Conservation (phyloP, 2,888 invertebrate genomes). For the Thymelicus acteon region DNA sequence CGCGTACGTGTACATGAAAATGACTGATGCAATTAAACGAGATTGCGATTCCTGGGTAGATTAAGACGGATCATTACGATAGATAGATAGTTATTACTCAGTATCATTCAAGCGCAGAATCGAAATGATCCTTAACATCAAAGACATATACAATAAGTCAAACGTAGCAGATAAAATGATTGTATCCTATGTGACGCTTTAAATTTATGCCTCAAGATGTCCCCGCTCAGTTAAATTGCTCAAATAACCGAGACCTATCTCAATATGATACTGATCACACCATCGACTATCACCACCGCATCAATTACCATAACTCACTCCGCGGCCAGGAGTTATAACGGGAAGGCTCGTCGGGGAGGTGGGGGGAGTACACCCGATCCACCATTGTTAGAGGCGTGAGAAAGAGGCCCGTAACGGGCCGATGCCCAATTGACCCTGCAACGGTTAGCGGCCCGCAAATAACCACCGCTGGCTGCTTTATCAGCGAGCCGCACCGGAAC, state of each 20-base stretch:
- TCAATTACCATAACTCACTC: slow-evolving; percentile 24
- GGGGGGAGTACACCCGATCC: slow-evolving; percentile 20
- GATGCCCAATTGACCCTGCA: slow-evolving; percentile 50
- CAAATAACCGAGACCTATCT: slow-evolving; percentile 1
- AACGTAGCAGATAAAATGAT: too few species aligned
- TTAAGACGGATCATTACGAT: too few species aligned
- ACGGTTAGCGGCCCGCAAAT: slow-evolving; percentile 42
- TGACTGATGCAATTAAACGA: too few species aligned
- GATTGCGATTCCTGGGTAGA: too few species aligned
- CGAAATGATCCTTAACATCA: too few species aligned
- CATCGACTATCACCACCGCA: slow-evolving; percentile 8
- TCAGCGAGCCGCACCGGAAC: slow-evolving; percentile 4
- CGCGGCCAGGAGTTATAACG: slow-evolving; percentile 32
- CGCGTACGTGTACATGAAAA: too few species aligned
- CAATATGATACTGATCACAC: slow-evolving; percentile 22
- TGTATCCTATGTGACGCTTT: too few species aligned
- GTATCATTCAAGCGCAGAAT: too few species aligned
- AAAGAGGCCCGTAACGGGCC: slow-evolving; percentile 50
- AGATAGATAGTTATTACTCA: too few species aligned
- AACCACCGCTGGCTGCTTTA: slow-evolving; percentile 30
- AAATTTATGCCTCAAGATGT: neutral
- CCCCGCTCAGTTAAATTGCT: neutral
- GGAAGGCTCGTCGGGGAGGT: slow-evolving; percentile 2
- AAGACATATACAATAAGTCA: too few species aligned
- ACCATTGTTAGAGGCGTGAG: slow-evolving; percentile 50